Evolutionary conservation across 2,888 invertebrate genomes (phyloP).

Genomic region (Coremacera marginata): DNA sequence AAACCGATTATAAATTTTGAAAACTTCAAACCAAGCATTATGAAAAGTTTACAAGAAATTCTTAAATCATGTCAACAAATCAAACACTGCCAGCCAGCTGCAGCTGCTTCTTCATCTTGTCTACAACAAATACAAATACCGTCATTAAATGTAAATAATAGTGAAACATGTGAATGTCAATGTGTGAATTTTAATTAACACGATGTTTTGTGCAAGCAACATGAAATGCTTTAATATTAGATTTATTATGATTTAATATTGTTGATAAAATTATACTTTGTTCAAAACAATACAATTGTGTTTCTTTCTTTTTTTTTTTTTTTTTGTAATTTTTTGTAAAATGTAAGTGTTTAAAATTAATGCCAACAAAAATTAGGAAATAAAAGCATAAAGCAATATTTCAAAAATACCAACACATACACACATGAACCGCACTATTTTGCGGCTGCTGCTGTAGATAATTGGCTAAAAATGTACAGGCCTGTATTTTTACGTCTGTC

Average conservation of each 20-base stretch:
- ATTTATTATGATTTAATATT: too few species aligned
- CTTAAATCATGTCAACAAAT: too few species aligned
- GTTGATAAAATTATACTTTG: too few species aligned
- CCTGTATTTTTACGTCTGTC: not conserved
- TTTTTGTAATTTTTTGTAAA: not conserved
- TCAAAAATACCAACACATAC: not conserved
- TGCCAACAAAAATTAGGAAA: too few species aligned
- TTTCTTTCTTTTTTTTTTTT: not conserved
- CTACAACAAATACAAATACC: not conserved
- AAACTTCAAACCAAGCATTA: too few species aligned
- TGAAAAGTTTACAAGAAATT: too few species aligned
- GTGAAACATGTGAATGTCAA: constrained; percentile 31
- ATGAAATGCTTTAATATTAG: not conserved
- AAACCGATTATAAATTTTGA: too few species aligned
- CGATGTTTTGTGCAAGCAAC: not conserved
- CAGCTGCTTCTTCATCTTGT: not conserved
- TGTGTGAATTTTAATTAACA: constrained; percentile 42
- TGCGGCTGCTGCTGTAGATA: not conserved
- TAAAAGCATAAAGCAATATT: not conserved
- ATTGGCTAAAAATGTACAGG: not conserved
- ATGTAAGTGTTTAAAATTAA: not conserved
- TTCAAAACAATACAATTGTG: too few species aligned
- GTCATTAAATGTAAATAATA: not conserved
- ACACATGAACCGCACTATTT: not conserved
- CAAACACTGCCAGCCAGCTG: not conserved